phyloP scores from a whole-genome alignment of 2,888 invertebrate species.

The Nebria brevicollis region DNA sequence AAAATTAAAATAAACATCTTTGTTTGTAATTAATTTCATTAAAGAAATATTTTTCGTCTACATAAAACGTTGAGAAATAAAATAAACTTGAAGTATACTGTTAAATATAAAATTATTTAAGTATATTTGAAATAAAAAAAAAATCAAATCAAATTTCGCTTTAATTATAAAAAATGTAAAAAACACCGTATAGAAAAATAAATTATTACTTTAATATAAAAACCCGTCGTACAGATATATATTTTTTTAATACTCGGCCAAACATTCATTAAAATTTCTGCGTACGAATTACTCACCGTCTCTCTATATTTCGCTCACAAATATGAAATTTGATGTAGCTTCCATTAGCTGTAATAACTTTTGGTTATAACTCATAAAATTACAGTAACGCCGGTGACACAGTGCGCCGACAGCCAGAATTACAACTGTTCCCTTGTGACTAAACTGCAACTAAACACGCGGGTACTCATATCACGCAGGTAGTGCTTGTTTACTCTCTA shows the following conservation, averaged over 20 bases:
- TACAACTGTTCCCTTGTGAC: conserved; percentile 8
- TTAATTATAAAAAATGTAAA: background rate
- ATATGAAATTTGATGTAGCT: conserved; percentile 12
- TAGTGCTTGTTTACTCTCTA: background rate
- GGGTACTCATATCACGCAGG: conserved; percentile 11
- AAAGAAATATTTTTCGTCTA: too few species aligned
- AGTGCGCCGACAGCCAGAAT: conserved; percentile 13
- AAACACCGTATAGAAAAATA: background rate
- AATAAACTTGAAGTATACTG: too few species aligned
- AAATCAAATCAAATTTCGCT: background rate
- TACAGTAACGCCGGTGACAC: conserved; percentile 3
- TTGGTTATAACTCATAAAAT: conserved; percentile 17
- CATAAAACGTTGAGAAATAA: too few species aligned
- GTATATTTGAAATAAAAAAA: too few species aligned
- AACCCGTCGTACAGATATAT: background rate
- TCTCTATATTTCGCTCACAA: conserved; percentile 4
- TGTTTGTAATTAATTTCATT: too few species aligned
- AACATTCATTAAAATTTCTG: background rate
- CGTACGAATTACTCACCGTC: background rate
- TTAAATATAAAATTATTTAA: background rate
- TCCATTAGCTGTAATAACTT: conserved; percentile 19
- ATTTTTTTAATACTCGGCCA: background rate
- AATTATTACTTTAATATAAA: background rate
- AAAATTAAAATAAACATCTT: too few species aligned
- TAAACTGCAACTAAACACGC: conserved; percentile 17